A percentile compares a stretch with the other conserved stretches of the same genome.
Conservation (phyloP, 2,888 invertebrate genomes). For the Drosophila helvetica region DNA sequence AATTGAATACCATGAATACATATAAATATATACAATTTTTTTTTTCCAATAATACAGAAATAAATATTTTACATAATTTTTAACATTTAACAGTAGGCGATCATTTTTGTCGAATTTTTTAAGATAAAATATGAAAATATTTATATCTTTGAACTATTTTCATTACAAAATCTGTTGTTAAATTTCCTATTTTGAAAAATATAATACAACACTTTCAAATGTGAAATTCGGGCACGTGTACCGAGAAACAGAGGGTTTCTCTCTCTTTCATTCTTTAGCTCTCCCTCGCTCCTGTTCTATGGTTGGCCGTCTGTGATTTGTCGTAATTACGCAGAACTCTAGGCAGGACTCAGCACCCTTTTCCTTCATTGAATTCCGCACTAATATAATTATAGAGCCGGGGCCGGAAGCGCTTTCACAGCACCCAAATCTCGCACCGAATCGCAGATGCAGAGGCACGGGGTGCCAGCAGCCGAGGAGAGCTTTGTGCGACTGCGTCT, state of each 20-base stretch:
- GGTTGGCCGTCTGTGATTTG: constrained; percentile 21
- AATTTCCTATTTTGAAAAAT: too few species aligned
- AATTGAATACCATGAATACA: too few species aligned
- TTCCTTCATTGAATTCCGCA: constrained; percentile 48
- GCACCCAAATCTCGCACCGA: constrained; percentile 62
- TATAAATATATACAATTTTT: too few species aligned
- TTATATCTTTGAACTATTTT: background rate
- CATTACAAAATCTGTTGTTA: background rate
- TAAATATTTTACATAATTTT: too few species aligned
- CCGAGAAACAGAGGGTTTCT: too few species aligned
- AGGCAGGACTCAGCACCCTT: constrained; percentile 60
- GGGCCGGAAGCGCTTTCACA: constrained; percentile 79
- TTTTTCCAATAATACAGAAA: too few species aligned
- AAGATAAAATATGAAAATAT: too few species aligned
- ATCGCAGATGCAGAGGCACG: constrained; percentile 36
- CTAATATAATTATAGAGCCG: constrained; percentile 76
- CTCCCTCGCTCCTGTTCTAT: background rate
- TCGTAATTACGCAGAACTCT: constrained; percentile 52
- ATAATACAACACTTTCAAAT: background rate
- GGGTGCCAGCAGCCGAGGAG: constrained; percentile 54
- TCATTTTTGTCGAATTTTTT: too few species aligned
- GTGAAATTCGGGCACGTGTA: constrained; percentile 7
- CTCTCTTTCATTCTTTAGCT: constrained; percentile 11
- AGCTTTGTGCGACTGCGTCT: constrained; percentile 56
- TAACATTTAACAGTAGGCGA: too few species aligned